Evolutionary conservation across 2,113 vertebrate species (phyloP).

Genomic region (Ophiodon elongatus): DNA sequence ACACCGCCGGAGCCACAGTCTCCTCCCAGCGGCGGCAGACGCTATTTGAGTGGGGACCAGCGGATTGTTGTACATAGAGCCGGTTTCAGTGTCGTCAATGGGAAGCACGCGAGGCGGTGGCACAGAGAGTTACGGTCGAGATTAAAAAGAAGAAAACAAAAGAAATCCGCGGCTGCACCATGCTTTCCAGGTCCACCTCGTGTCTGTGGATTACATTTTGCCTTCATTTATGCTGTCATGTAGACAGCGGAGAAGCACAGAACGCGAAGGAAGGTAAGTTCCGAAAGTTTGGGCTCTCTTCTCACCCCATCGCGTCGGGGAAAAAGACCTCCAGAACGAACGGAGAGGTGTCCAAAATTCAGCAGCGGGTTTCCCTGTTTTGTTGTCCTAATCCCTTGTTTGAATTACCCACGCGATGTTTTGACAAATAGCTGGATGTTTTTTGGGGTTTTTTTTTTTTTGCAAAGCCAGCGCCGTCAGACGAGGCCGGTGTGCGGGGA

Average conservation of each 20-base stretch:
- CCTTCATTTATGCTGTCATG: conserved; percentile 88
- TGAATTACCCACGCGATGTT: neutral
- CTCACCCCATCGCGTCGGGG: conserved; percentile 32
- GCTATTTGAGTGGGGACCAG: conserved; percentile 90
- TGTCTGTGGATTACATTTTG: conserved; percentile 93
- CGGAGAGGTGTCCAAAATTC: conserved; percentile 28
- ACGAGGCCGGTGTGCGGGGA: conserved; percentile 15
- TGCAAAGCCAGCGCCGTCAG: neutral
- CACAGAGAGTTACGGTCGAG: conserved; percentile 76
- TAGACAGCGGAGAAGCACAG: conserved; percentile 90
- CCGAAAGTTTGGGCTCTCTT: conserved; percentile 78
- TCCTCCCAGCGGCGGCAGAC: conserved; percentile 80
- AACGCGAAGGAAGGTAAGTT: conserved; percentile 98
- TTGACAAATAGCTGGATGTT: neutral
- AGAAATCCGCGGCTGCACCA: conserved; percentile 83
- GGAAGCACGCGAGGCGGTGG: conserved; percentile 77
- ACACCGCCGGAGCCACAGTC: conserved; percentile 52
- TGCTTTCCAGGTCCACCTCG: conserved; percentile 88
- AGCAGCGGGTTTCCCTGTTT: neutral
- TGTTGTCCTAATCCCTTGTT: neutral
- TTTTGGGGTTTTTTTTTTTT: neutral
- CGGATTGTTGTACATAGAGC: conserved; percentile 88
- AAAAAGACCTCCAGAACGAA: conserved; percentile 5
- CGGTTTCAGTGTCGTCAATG: conserved; percentile 81
- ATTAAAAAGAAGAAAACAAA: neutral